Evolutionary conservation across 2,888 invertebrate species (phyloP).

Genomic region (Hetaerina titia): DNA sequence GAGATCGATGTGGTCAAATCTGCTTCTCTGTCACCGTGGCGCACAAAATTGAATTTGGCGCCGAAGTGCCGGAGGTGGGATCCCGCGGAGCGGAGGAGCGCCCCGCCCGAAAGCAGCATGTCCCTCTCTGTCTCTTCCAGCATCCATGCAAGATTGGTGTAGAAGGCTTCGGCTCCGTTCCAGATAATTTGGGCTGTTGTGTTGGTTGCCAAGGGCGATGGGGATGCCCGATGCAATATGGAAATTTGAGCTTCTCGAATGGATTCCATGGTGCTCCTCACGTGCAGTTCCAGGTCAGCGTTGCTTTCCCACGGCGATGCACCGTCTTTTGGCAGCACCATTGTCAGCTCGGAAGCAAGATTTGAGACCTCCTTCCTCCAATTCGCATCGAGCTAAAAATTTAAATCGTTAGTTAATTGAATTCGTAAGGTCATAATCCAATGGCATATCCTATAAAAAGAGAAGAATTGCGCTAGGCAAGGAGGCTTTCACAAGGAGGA

Average conservation of each 20-base stretch:
- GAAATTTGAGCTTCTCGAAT: not conserved
- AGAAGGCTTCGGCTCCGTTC: constrained; percentile 28
- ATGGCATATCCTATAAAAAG: too few species aligned
- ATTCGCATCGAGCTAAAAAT: constrained; percentile 25
- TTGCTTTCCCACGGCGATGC: constrained; percentile 43
- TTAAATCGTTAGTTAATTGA: too few species aligned
- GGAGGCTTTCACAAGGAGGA: too few species aligned
- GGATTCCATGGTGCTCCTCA: constrained; percentile 44
- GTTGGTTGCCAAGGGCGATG: constrained; percentile 15
- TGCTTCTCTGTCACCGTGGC: constrained; percentile 24
- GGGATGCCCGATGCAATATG: not conserved
- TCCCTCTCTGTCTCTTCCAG: not conserved
- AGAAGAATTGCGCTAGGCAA: too few species aligned
- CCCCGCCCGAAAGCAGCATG: not conserved
- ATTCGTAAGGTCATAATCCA: too few species aligned
- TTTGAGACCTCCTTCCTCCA: constrained; percentile 33
- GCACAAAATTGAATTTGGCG: not conserved
- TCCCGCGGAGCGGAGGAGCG: not conserved
- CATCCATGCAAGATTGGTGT: constrained; percentile 30
- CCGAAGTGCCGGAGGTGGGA: not conserved
- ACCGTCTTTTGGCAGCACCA: constrained; percentile 29
- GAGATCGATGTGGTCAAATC: not conserved
- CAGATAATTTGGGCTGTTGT: constrained; percentile 28
- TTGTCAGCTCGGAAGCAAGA: not conserved
- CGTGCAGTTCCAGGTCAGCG: constrained; percentile 6